Evolutionary conservation across 2,888 invertebrate species (phyloP), one percentile per base, ranked within the genome.

Genomic region (Reticulitermes lucifugus): DNA sequence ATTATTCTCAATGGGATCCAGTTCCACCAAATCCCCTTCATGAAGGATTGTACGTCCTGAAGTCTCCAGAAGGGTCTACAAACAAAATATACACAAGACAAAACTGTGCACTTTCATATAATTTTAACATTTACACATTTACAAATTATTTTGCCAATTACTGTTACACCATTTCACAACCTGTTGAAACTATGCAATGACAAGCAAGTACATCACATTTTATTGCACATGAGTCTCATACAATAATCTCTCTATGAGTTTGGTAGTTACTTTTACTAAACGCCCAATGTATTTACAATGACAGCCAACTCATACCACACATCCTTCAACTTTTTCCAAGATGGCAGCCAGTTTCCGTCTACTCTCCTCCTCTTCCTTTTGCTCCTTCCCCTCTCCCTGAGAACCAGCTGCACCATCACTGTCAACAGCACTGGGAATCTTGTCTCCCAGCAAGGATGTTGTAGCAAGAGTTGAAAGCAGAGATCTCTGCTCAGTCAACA

Each of bases 401-500:
- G 88, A 29, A 87, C 87, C 71, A 70, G 84, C 73, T 14, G 79
- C 79, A 22, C 79, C 70, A 29, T 85, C 84, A 18, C 75, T 81
- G 41, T 86, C 84, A 29, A 77, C 41, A 4, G 77, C 84, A 59
- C 70, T 83, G n/a, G 86, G 85, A 35, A 84, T 82, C 77, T 87
- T 89, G 87, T 88, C 91, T 85, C 91, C 93, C 86, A 94, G 90
- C 88, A 95, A 91, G 79, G 95, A 94, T 82, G 95, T 95, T 87
- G 95, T 95, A 79, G 95, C 94, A 88, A 98, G 92, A 29, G 95
- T 94, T 80, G 94, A 94, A 86, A 99, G 93, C 85, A 98, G 93
- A 81, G 96, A 95, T 88, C 98, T 95, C 91, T 99, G 98, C 89
- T 99, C 98, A 83, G 97, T 96, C 51, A 99, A 92, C 89, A 98